Evolutionary conservation across 2,797 vertebrate species (phyloP), one percentile per base, ranked within the genome.

Genomic region (Typhlichthys eigenmanni): DNA sequence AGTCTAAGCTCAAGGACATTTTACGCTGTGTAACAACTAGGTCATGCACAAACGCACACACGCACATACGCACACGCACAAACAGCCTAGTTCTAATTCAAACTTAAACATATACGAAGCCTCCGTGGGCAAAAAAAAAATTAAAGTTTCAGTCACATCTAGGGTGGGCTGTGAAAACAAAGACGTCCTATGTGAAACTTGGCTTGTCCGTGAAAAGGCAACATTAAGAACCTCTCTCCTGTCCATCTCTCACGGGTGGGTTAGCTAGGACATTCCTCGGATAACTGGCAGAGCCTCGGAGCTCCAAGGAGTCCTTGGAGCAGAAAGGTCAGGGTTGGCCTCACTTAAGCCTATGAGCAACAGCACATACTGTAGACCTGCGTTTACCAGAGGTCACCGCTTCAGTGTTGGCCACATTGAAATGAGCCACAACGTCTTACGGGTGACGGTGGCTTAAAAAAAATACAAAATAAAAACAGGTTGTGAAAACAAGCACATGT

Each of bases 231-330:
- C 52, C 52, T 54, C 52, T 54, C 52, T 86, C 85, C 64, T 63
- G 75, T 83, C 68, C 24, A 29, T 4, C 69, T 78, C 54, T 85
- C 69, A 72, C 74, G 68, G 65, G 66, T 68, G 58, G 19, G 47
- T 19, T 38, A 66, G 60, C 14, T 29, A 79, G 86, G 82, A 88
- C 89, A 92, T 91, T 92, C 89, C 86, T 88, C 58, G 86, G 85
- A 92, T 90, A 88, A 82, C 84, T 88, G 81, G 81, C 86, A 77
- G 74, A 68, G 79, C 13, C 68, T 72, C 19, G 10, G 65, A 73
- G 82, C 82, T 76, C 85, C 78, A 64, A 76, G 85, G 72, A 87
- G 74, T 75, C 80, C 56, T 65, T 66, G 13, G 29, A 55, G 55
- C 38, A 51, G 54, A 7, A 9, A 5, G 58, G 66, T 66, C 71